Evolutionary conservation across 2,888 invertebrate species (phyloP).

Genomic region (Nemapogon koenigi): DNA sequence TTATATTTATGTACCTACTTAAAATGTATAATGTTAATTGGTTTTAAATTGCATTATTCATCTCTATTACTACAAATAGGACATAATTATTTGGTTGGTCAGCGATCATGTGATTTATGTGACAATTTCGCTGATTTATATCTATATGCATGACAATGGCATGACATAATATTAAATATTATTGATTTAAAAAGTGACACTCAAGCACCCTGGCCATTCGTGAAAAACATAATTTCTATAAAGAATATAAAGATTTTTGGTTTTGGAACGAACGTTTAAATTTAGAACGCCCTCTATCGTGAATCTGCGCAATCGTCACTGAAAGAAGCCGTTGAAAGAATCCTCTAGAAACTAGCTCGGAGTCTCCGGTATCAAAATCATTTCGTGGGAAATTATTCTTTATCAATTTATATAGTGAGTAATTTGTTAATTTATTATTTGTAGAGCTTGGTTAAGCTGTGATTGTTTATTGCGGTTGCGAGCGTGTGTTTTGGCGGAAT

Average conservation of each 20-base stretch:
- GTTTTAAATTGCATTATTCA: too few species aligned
- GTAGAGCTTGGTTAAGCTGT: constrained; percentile 6
- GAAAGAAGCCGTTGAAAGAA: constrained; percentile 65
- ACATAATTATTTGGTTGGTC: too few species aligned
- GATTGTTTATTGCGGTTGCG: neutral
- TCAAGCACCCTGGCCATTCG: constrained; percentile 1
- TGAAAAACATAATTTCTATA: neutral
- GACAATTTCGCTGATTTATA: too few species aligned
- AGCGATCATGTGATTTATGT: too few species aligned
- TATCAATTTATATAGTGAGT: constrained; percentile 56
- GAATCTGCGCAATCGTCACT: constrained; percentile 33
- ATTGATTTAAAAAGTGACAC: too few species aligned
- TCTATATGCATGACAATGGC: too few species aligned
- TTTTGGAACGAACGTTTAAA: constrained; percentile 41
- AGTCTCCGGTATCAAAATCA: constrained; percentile 61
- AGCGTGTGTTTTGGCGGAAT: neutral
- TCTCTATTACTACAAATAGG: too few species aligned
- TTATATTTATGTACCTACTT: too few species aligned
- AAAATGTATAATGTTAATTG: too few species aligned
- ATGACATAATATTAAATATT: too few species aligned
- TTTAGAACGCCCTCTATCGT: constrained; percentile 56
- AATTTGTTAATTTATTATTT: constrained; percentile 25
- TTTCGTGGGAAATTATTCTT: constrained; percentile 59
- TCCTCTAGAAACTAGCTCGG: constrained; percentile 54
- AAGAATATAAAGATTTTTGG: neutral